phyloP scores from a whole-genome alignment of 2,888 invertebrate genomes.

The Globia sparganii region DNA sequence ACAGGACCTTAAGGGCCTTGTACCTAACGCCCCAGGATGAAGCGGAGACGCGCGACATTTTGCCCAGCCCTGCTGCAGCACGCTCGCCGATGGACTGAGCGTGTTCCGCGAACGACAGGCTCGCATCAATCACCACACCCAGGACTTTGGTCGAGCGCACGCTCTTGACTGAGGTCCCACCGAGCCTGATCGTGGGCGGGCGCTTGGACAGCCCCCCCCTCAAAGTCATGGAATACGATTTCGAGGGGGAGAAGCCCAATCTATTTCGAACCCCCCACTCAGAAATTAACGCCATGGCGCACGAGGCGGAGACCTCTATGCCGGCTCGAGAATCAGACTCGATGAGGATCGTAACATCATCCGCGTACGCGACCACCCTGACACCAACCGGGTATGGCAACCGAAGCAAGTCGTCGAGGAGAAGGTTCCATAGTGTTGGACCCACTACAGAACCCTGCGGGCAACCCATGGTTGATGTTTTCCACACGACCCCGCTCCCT shows the following conservation, averaged over 20 bases:
- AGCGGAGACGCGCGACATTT: slow-evolving; percentile 48
- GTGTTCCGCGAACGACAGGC: no score
- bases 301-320: not conserved
- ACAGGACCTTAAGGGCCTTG: slow-evolving; percentile 33
- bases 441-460: slow-evolving; percentile 66
- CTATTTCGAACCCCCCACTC: not conserved
- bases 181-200: not conserved
- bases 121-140: no score
- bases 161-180: no score
- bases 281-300: not conserved
- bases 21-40: slow-evolving; percentile 16
- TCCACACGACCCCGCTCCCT: slow-evolving; percentile 47
- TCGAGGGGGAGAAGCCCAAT: not conserved
- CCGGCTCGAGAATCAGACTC: not conserved
- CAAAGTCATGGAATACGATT: not conserved
- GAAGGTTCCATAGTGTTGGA: slow-evolving; percentile 61
- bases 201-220: not conserved
- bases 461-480: slow-evolving; percentile 46
- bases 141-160: no score
- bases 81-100: no score
- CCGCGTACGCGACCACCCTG: slow-evolving; percentile 54
- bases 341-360: no score
- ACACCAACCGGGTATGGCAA: slow-evolving; percentile 54
- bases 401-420: slow-evolving; percentile 63
- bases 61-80: slow-evolving; percentile 59